Percentiles rank a stretch among this genome's conserved stretches.
These are phyloP conservation scores for Epistrophella euchroma DNA, from an alignment of 2,888 invertebrate genomes.

Conservation along the genomic window DNA sequence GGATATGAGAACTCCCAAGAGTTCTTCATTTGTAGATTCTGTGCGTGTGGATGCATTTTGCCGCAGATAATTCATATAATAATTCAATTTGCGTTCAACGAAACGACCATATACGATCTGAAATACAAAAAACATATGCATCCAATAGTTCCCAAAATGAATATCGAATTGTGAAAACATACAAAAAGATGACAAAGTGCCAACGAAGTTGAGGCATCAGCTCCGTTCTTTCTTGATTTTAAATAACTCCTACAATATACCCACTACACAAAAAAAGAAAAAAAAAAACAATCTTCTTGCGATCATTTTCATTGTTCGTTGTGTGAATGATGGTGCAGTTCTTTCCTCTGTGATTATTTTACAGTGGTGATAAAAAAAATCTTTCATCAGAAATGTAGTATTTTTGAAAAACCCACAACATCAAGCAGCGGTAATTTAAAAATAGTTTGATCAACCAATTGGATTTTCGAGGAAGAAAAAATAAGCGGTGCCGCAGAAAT, in stretches of 20 bases:
- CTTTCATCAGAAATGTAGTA: too few species aligned
- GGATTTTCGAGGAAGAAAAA: too few species aligned
- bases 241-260: conserved; percentile 31
- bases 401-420: neutral
- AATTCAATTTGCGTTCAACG: conserved; percentile 38
- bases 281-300: conserved; percentile 36
- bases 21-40: conserved; percentile 29
- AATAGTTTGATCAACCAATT: too few species aligned
- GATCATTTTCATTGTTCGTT: conserved; percentile 9
- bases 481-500: too few species aligned
- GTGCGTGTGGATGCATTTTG: conserved; percentile 56
- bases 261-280: conserved; percentile 38
- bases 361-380: conserved; percentile 1
- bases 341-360: neutral
- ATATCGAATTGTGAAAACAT: conserved; percentile 62
- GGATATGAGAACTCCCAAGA: conserved; percentile 40
- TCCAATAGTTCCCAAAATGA: conserved; percentile 59
- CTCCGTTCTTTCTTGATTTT: conserved; percentile 30
- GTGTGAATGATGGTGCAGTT: neutral
- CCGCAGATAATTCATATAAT: conserved; percentile 29
- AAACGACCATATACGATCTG: conserved; percentile 36
- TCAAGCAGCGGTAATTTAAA: too few species aligned
- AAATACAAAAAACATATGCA: conserved; percentile 54
- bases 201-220: conserved; percentile 23
- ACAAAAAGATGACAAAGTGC: conserved; percentile 67